Evolutionary conservation across 2,888 invertebrate species (phyloP), one percentile per base, ranked within the genome.

Genomic region (Luffia ferchaultella): DNA sequence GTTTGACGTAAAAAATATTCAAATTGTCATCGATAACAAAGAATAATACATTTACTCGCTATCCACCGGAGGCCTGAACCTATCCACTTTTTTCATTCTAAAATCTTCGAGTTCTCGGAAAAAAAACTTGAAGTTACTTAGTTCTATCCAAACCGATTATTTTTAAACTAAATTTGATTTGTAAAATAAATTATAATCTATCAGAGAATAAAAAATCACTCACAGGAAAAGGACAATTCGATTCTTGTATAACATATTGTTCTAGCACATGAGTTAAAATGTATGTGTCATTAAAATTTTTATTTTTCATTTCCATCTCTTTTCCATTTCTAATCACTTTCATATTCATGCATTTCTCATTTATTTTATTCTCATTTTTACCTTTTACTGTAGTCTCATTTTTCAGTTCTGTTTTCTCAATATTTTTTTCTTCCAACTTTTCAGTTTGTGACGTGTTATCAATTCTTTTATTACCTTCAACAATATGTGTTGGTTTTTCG

Each of bases 161-260:
- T n/a, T n/a, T n/a, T n/a, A n/a, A n/a, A n/a, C n/a, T n/a, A n/a
- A n/a, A n/a, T n/a, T n/a, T n/a, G n/a, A n/a, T n/a, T n/a, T n/a
- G n/a, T n/a, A n/a, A n/a, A n/a, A n/a, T n/a, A n/a, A n/a, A n/a
- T n/a, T n/a, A n/a, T n/a, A n/a, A n/a, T n/a, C n/a, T n/a, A n/a
- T n/a, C n/a, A n/a, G n/a, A n/a, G n/a, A n/a, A n/a, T n/a, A 18
- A 42, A 42, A 40, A 20, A 30, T 12, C 60, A 75, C 80, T 75
- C 64, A 83, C 82, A 42, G 79, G 73, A 56, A 83, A 83, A 7
- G 83, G 79, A 1, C 75, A 63, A 57, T 77, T 82, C 0, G 83
- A 82, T 55, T 83, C 83, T 54, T 83, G 83, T 52, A 83, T 82
- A 1, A 83, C 78, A 52, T 72, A 76, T 18, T 82, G 82, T 49